These are phyloP conservation scores for Bradypodion ventrale DNA, from an alignment of 2,797 vertebrate species.

Conservation along the genomic window DNA sequence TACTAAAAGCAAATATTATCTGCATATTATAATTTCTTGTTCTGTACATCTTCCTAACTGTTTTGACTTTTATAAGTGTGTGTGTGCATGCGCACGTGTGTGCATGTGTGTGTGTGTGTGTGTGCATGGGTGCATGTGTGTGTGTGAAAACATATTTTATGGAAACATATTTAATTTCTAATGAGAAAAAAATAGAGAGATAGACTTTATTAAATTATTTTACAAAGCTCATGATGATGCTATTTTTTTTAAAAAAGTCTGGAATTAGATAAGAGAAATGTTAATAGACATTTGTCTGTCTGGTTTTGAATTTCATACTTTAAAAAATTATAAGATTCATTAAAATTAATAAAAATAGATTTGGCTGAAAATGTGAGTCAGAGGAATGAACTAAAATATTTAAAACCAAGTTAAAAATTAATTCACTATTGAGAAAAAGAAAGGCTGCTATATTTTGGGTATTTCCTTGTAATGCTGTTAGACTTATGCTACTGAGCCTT, in stretches of 20 bases:
- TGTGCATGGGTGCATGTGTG: no score
- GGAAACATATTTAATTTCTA: neutral
- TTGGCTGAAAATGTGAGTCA: constrained; percentile 42
- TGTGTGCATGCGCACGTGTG: no score
- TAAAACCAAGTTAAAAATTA: constrained; percentile 27
- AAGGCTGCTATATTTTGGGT: constrained; percentile 1
- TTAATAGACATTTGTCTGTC: constrained; percentile 23
- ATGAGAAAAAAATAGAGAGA: neutral
- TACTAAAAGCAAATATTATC: neutral
- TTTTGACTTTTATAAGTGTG: neutral
- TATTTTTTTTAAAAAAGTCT: constrained; percentile 24
- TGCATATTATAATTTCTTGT: neutral
- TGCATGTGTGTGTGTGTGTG: no score
- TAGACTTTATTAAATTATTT: neutral
- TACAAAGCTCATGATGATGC: neutral
- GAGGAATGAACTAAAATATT: constrained; percentile 53
- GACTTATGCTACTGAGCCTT: neutral
- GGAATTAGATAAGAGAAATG: constrained; percentile 27
- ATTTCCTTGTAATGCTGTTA: neutral
- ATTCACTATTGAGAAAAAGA: constrained; percentile 23
- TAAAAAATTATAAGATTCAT: constrained; percentile 38
- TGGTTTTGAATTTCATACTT: constrained; percentile 5
- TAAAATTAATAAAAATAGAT: constrained; percentile 38
- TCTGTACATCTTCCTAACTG: neutral
- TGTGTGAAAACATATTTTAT: neutral